Percentiles rank a stretch among this genome's conserved stretches.
phyloP scores from a whole-genome alignment of 2,113 vertebrate genomes.

The Vidua chalybeata region DNA sequence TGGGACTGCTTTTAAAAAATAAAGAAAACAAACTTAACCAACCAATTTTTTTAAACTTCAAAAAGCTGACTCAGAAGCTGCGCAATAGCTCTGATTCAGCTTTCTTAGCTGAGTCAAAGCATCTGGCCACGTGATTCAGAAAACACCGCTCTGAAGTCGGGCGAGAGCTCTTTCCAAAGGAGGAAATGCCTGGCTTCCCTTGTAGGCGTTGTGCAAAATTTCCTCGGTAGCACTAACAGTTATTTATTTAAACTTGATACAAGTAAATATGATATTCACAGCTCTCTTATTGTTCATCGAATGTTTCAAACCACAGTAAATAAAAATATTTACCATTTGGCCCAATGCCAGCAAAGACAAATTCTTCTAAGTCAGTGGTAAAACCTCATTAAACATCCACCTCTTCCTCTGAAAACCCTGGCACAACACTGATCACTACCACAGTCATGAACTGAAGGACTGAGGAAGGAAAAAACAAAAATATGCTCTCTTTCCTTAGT shows the following conservation, averaged over 20 bases:
- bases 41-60: background rate
- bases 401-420: background rate
- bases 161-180: constrained; percentile 30
- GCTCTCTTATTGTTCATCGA: background rate
- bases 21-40: background rate
- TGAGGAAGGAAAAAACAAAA: background rate
- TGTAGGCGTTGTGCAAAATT: background rate
- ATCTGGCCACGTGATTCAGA: constrained; percentile 13
- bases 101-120: constrained; percentile 43
- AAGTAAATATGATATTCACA: background rate
- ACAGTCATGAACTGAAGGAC: background rate
- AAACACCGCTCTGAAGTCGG: background rate
- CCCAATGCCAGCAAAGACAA: background rate
- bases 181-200: constrained; percentile 33
- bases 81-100: constrained; percentile 39
- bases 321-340: constrained; percentile 18
- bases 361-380: background rate
- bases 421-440: background rate
- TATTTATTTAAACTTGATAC: background rate
- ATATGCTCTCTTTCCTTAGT: background rate
- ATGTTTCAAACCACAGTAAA: background rate
- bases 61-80: constrained; percentile 58
- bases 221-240: background rate
- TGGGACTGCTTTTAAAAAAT: background rate
- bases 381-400: background rate